Conservation (phyloP, 1,140 invertebrate genomes). For the Drosophila varians region DNA sequence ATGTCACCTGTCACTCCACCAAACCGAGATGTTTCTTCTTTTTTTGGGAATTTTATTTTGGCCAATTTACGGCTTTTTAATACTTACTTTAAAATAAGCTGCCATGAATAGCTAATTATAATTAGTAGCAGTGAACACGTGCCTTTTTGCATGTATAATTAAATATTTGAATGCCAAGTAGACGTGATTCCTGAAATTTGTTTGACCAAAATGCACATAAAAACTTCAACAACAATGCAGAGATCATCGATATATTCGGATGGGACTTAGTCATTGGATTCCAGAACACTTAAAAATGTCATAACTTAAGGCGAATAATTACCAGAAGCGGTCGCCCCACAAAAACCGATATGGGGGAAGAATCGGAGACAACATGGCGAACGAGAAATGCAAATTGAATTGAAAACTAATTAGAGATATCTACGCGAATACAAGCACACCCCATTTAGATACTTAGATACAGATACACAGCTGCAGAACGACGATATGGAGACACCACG, state of each 20-base stretch:
- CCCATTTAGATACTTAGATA: constrained; percentile 13
- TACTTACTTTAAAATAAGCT: not conserved
- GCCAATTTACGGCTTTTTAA: not conserved
- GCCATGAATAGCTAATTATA: not conserved
- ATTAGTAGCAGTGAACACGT: not conserved
- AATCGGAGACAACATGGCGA: constrained; percentile 16
- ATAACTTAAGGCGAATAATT: constrained; percentile 66
- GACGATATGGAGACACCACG: constrained; percentile 63
- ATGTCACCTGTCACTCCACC: constrained; percentile 14
- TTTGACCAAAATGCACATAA: constrained; percentile 33
- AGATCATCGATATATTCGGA: constrained; percentile 45
- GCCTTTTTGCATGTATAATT: no score
- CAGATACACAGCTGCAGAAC: constrained; percentile 45
- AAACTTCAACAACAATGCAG: constrained; percentile 23
- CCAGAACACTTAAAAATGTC: constrained; percentile 63
- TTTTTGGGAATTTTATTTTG: no score
- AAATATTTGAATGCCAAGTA: no score
- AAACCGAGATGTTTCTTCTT: constrained; percentile 18
- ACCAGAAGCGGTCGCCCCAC: constrained; percentile 26
- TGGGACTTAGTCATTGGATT: constrained; percentile 53
- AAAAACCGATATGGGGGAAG: constrained; percentile 1
- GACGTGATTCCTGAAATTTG: no score
- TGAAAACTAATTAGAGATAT: constrained; percentile 80
- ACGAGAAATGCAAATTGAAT: constrained; percentile 75
- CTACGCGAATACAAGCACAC: constrained; percentile 36